Evolutionary conservation across 2,888 invertebrate genomes (phyloP), one percentile per base, ranked within the genome.

Genomic region (Eumerus sabulonum): DNA sequence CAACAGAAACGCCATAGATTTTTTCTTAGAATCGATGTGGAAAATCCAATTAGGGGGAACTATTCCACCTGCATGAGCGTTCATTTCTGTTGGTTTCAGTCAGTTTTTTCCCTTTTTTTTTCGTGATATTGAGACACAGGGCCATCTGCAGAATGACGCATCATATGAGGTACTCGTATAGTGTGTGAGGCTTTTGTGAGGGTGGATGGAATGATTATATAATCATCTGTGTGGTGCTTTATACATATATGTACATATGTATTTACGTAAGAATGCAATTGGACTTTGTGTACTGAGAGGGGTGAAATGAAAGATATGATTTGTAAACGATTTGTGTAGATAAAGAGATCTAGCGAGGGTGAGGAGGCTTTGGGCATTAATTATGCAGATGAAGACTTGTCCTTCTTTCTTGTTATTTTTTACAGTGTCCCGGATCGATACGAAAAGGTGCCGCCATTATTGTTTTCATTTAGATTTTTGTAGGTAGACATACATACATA

Each of bases 91-190:
- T 27, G 27, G 27, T 27, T 27, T 27, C 27, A 27, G 27, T 2
- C 27, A 4, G 48, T 62, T 51, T 73, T 50, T 45, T 60, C 42
- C 38, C 56, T 51, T 73, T 50, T 45, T 60, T 50, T 44, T 68
- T 35, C 59, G 40, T 64, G 74, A 74, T 79, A 74, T 74, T 79
- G 79, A 70, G 79, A 79, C 79, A 79, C 79, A 79, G 74, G 74
- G 79, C 79, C 79, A 79, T 79, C 79, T 79, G 79, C 79, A 79
- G 79, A 79, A 79, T 79, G 79, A 79, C 79, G 79, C 79, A 79
- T 79, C 79, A 67, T 40, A 63, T 66, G 66, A 70, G 76, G 57
- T 56, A 77, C 76, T 76, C 71, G 40, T 51, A 77, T 60, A 19
- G 19, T 18, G 60, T 50, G 68, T 44, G 51, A 56, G 56, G 16